These are phyloP conservation scores for Psilopsiagon aurifrons DNA, from an alignment of 2,113 vertebrate genomes.

Conservation along the genomic window DNA sequence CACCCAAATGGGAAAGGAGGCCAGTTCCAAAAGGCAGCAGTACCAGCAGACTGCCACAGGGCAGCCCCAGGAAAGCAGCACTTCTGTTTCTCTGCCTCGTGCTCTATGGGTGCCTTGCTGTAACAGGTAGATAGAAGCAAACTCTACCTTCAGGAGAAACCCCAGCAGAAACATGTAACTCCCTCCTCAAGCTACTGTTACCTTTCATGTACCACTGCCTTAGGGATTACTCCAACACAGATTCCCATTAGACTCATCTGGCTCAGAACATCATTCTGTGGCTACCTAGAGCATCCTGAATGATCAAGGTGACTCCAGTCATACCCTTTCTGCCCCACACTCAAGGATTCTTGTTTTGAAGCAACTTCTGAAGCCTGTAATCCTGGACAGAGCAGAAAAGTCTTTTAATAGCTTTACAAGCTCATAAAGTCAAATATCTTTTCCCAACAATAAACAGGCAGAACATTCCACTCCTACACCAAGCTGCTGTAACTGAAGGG, in stretches of 20 bases:
- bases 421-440: constrained; percentile 36
- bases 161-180: neutral
- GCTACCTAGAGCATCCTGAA: neutral
- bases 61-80: accelerated
- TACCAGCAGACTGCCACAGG: neutral
- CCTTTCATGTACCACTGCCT: neutral
- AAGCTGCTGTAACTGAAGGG: neutral
- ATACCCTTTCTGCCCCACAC: neutral
- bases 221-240: neutral
- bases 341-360: constrained; percentile 2
- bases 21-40: neutral
- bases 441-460: constrained; percentile 13
- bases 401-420: constrained; percentile 53
- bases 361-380: neutral
- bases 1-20: neutral
- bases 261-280: neutral
- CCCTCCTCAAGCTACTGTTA: neutral
- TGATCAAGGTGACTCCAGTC: neutral
- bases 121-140: neutral
- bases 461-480: constrained; percentile 33
- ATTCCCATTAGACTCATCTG: accelerated
- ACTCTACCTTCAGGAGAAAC: neutral
- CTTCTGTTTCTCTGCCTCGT: accelerated
- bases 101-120: neutral
- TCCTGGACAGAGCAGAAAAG: neutral